Percentiles rank a stretch among this genome's conserved stretches.
Evolutionary conservation across 2,888 invertebrate genomes (phyloP).

Genomic region (Agonopterix arenella): DNA sequence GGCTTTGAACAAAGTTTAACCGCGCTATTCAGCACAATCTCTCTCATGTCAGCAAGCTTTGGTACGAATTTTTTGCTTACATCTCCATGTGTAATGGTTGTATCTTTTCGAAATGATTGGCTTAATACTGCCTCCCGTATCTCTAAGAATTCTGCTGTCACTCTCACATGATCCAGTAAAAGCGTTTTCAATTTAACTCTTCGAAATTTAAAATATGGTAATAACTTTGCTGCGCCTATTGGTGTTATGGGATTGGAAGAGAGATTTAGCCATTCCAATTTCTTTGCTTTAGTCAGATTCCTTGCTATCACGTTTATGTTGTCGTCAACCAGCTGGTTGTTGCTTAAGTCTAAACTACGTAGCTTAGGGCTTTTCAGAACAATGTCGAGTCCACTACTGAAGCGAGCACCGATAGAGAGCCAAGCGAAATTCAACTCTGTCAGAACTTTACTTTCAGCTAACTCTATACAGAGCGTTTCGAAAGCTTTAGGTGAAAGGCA

Average conservation of each 20-base stretch:
- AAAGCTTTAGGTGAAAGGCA: constrained; percentile 16
- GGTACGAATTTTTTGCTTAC: constrained; percentile 15
- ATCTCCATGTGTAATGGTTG: constrained; percentile 29
- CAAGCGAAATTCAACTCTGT: constrained; percentile 29
- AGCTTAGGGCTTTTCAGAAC: constrained; percentile 17
- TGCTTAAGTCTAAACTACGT: constrained; percentile 20
- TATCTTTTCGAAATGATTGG: constrained; percentile 18
- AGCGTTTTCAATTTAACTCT: constrained; percentile 28
- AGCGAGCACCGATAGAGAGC: constrained; percentile 23
- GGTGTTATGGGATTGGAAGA: constrained; percentile 38
- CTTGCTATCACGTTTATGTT: constrained; percentile 20
- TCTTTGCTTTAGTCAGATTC: constrained; percentile 20
- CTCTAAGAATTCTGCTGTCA: constrained; percentile 28
- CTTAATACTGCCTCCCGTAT: constrained; percentile 18
- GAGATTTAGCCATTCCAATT: constrained; percentile 29
- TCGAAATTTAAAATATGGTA: constrained; percentile 20
- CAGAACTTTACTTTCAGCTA: constrained; percentile 19
- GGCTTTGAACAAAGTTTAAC: constrained; percentile 25
- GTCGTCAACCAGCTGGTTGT: constrained; percentile 22
- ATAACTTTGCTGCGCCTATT: constrained; percentile 25
- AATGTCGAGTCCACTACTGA: constrained; percentile 18
- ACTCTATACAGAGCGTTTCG: constrained; percentile 1
- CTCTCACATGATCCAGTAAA: constrained; percentile 30
- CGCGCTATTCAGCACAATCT: constrained; percentile 31
- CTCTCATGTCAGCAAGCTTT: constrained; percentile 21